Conservation (phyloP, 2,113 vertebrate genomes). For the Callipepla californica region DNA sequence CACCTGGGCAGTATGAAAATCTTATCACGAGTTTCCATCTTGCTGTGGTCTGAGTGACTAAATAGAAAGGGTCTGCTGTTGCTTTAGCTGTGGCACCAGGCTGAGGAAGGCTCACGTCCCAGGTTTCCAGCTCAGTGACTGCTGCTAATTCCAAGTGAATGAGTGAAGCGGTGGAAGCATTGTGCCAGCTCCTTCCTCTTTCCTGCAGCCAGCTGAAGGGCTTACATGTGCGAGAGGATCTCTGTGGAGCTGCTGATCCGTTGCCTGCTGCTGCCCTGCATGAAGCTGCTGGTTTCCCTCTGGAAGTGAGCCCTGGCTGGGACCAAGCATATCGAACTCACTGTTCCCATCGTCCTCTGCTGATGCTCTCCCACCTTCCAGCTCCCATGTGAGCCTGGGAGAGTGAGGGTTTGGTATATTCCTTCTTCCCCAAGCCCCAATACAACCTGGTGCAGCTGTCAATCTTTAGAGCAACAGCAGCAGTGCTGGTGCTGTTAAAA, state of each 20-base stretch:
- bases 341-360: neutral
- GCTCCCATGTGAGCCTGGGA: neutral
- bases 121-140: slow-evolving; percentile 21
- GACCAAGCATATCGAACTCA: neutral
- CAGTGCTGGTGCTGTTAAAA: slow-evolving; percentile 32
- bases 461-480: slow-evolving; percentile 34
- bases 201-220: neutral
- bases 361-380: neutral
- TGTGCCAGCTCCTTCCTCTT: slow-evolving; percentile 18
- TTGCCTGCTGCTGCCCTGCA: rapidly evolving
- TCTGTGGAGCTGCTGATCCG: neutral
- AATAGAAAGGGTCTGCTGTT: slow-evolving; percentile 18
- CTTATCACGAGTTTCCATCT: slow-evolving; percentile 9
- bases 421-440: slow-evolving; percentile 20
- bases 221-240: neutral
- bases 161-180: neutral
- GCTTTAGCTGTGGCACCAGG: neutral
- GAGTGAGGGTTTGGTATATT: neutral
- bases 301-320: neutral
- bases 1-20: slow-evolving; percentile 36
- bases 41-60: slow-evolving; percentile 32
- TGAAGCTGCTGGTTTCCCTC: neutral
- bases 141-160: neutral
- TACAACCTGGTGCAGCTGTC: slow-evolving; percentile 44
- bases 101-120: neutral